Conservation (phyloP, 2,888 invertebrate species). For the Mimumesa dahlbomi region DNA sequence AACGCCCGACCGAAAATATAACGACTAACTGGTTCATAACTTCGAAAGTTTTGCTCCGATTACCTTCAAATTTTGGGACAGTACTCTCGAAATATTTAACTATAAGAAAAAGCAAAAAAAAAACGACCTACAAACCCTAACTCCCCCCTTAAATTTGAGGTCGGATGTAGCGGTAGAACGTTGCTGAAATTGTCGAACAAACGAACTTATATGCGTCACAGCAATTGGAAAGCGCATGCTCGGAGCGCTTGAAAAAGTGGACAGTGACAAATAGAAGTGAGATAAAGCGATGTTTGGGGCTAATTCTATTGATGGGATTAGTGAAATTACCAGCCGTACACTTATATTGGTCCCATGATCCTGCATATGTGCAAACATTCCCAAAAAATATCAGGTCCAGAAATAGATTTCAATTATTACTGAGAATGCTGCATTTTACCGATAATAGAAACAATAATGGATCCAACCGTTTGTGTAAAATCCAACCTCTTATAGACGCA, state of each 20-base stretch:
- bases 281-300: constrained; percentile 4
- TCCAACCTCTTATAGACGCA: constrained; percentile 17
- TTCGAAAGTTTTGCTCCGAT: no score
- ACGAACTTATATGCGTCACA: constrained; percentile 7
- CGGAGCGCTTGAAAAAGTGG: background rate
- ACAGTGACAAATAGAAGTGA: constrained; percentile 7
- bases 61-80: no score
- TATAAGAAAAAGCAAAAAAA: no score
- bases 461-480: constrained; percentile 10
- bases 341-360: constrained; percentile 7
- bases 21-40: no score
- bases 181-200: constrained; percentile 1
- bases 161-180: no score
- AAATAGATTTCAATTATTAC: constrained; percentile 9
- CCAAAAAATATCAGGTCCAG: constrained; percentile 3
- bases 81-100: no score
- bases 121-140: no score
- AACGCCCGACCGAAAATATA: no score
- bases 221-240: background rate
- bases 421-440: constrained; percentile 12
- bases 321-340: constrained; percentile 14
- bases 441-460: constrained; percentile 8
- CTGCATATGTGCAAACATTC: constrained; percentile 1
- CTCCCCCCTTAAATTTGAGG: no score
- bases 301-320: constrained; percentile 15